These are phyloP conservation scores for Eilema caniola DNA, from an alignment of 2,888 invertebrate genomes.

Conservation along the genomic window DNA sequence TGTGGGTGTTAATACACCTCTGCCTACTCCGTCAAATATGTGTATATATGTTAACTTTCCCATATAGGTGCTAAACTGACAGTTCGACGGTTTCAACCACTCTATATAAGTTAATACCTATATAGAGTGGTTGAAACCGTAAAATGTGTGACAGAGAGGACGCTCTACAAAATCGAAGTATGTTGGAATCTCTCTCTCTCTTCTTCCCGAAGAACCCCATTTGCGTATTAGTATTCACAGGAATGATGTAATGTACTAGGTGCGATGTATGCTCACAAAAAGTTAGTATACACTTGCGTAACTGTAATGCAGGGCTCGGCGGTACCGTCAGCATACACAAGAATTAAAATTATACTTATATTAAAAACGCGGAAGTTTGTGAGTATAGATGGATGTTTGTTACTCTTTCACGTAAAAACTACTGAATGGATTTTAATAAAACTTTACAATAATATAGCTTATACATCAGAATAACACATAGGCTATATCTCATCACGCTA, in stretches of 20 bases:
- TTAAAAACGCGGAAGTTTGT: too few relatives aligned
- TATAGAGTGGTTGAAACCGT: neutral
- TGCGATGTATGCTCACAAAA: slow-evolving; percentile 17
- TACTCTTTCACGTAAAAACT: too few relatives aligned
- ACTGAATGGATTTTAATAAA: too few relatives aligned
- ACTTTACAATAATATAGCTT: too few relatives aligned
- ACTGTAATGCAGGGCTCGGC: slow-evolving; percentile 11
- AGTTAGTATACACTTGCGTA: slow-evolving; percentile 20
- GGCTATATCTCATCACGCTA: too few relatives aligned
- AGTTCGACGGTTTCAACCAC: too few relatives aligned
- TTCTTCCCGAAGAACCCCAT: neutral
- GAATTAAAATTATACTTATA: neutral
- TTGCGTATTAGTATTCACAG: neutral
- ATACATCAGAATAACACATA: too few relatives aligned
- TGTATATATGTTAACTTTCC: too few relatives aligned
- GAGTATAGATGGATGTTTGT: too few relatives aligned
- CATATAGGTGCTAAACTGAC: too few relatives aligned
- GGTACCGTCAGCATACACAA: slow-evolving; percentile 15
- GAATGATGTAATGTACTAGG: slow-evolving; percentile 13
- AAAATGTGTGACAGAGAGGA: neutral
- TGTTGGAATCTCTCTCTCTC: neutral
- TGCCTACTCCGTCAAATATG: too few relatives aligned
- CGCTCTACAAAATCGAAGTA: neutral
- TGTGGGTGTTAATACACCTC: too few relatives aligned
- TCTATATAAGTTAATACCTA: neutral